These are phyloP conservation scores for Catharus fuscescens DNA, from an alignment of 2,113 vertebrate species.

Conservation along the genomic window DNA sequence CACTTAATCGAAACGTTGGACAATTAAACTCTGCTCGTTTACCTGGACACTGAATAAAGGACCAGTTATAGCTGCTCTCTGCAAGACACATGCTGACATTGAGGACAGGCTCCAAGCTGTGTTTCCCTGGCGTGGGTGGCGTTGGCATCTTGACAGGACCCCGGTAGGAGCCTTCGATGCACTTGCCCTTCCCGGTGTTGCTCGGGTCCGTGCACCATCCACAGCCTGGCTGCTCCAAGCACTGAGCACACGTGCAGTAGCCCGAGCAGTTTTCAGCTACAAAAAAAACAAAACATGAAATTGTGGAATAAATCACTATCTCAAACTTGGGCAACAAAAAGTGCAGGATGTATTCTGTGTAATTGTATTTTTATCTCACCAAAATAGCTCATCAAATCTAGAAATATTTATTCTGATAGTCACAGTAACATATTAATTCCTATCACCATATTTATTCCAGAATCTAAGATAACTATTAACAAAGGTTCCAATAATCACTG, in stretches of 20 bases:
- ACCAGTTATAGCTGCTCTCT: slow-evolving; percentile 91
- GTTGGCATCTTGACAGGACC: slow-evolving; percentile 86
- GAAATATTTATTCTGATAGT: not conserved
- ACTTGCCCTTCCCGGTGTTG: slow-evolving; percentile 92
- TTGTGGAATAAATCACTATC: not conserved
- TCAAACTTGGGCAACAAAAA: not conserved
- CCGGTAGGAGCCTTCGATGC: slow-evolving; percentile 90
- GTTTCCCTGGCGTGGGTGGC: slow-evolving; percentile 48
- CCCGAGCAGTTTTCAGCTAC: slow-evolving; percentile 96
- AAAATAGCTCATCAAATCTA: not conserved
- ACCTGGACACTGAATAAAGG: slow-evolving; percentile 97
- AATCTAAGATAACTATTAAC: not conserved
- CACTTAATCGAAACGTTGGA: rapidly evolving
- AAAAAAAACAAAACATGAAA: not conserved
- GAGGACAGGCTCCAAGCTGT: slow-evolving; percentile 82
- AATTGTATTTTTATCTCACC: not conserved
- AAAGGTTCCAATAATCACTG: not conserved
- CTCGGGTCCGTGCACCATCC: slow-evolving; percentile 97
- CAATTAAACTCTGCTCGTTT: rapidly evolving
- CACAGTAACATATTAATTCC: not conserved
- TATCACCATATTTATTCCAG: not conserved
- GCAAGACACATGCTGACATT: slow-evolving; percentile 88
- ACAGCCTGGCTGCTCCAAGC: slow-evolving; percentile 94
- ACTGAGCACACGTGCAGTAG: slow-evolving; percentile 91
- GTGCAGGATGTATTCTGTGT: not conserved